phyloP scores from a whole-genome alignment of 2,888 invertebrate species.

The Macaria liturata region DNA sequence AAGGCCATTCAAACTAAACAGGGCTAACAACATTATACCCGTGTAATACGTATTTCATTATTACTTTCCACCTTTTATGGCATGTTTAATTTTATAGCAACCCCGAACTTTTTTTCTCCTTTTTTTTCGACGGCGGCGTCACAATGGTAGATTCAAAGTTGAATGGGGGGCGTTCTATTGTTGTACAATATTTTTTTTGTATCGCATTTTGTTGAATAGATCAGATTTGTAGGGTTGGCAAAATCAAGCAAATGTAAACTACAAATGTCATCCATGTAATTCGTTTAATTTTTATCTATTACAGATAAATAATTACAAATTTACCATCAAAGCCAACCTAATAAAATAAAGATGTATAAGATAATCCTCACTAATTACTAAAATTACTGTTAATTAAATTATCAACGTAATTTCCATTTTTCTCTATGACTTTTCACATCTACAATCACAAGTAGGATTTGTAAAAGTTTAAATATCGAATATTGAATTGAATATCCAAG shows the following conservation, averaged over 20 bases:
- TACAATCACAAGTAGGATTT: too few relatives aligned
- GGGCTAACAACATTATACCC: slow-evolving; percentile 81
- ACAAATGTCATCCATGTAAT: too few relatives aligned
- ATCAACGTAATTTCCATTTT: too few relatives aligned
- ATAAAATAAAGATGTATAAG: too few relatives aligned
- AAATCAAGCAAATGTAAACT: slow-evolving; percentile 5
- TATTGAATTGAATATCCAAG: too few relatives aligned
- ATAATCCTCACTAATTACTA: too few relatives aligned
- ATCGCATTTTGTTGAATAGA: slow-evolving; percentile 47
- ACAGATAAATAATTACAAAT: too few relatives aligned
- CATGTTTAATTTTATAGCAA: slow-evolving; percentile 78
- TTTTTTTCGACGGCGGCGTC: slow-evolving; percentile 53
- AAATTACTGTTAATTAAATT: too few relatives aligned
- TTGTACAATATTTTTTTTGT: slow-evolving; percentile 72
- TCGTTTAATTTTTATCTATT: too few relatives aligned
- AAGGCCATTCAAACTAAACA: slow-evolving; percentile 68
- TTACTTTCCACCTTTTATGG: slow-evolving; percentile 77
- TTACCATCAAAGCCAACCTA: too few relatives aligned
- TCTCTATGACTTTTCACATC: too few relatives aligned
- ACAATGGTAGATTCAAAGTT: slow-evolving; percentile 59
- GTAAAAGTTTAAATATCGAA: too few relatives aligned
- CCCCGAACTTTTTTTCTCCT: slow-evolving; percentile 47
- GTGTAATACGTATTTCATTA: slow-evolving; percentile 83
- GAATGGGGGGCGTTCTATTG: slow-evolving; percentile 81
- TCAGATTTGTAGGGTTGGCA: slow-evolving; percentile 50